Evolutionary conservation across 2,797 vertebrate species (phyloP).

Genomic region (Acridotheres tristis): DNA sequence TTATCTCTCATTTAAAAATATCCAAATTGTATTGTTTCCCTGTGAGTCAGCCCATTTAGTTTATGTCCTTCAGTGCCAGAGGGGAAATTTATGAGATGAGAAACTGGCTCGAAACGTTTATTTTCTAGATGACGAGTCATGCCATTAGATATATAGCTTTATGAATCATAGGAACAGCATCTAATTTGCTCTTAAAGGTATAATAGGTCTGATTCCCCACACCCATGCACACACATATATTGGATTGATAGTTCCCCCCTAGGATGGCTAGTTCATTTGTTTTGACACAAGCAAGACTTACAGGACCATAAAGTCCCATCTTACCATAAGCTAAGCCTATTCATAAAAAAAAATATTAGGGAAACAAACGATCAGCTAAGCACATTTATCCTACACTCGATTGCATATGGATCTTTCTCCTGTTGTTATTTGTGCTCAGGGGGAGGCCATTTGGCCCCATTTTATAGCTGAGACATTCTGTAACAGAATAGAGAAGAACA

Average conservation of each 20-base stretch:
- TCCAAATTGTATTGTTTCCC: conserved; percentile 64
- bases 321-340: conserved; percentile 62
- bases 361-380: conserved; percentile 64
- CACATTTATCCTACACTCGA: conserved; percentile 44
- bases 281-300: conserved; percentile 65
- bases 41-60: conserved; percentile 68
- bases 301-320: conserved; percentile 50
- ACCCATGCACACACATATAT: conserved; percentile 50
- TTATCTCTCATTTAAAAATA: conserved; percentile 59
- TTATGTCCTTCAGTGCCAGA: conserved; percentile 69
- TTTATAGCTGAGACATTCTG: conserved; percentile 40
- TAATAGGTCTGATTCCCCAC: conserved; percentile 79
- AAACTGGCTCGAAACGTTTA: conserved; percentile 66
- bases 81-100: conserved; percentile 72
- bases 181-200: conserved; percentile 84
- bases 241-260: conserved; percentile 63
- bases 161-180: conserved; percentile 81
- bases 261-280: conserved; percentile 68
- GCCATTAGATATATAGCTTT: conserved; percentile 77
- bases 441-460: conserved; percentile 52
- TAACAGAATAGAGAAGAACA: conserved; percentile 39
- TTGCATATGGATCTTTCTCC: conserved; percentile 49
- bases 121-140: conserved; percentile 70
- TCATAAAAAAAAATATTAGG: conserved; percentile 73
- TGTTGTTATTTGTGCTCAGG: conserved; percentile 65